Percentiles rank a stretch among this genome's conserved stretches.
Conservation (phyloP, 2,113 vertebrate species). For the Xerus inauris region DNA sequence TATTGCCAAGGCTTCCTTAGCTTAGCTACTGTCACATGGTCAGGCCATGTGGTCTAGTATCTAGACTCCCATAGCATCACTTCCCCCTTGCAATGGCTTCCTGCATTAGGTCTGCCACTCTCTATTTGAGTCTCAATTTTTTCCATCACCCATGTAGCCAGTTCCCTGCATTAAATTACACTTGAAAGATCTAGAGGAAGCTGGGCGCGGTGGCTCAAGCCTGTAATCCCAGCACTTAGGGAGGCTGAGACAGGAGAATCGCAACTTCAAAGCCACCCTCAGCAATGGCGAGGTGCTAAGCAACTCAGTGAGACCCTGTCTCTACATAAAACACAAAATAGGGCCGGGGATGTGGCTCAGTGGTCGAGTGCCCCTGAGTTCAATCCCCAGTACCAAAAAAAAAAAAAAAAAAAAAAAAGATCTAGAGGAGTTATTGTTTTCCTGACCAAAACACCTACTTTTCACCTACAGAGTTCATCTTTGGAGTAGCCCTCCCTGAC, state of each 20-base stretch:
- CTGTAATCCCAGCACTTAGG: too few relatives aligned
- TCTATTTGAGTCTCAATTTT: not conserved
- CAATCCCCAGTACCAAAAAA: too few relatives aligned
- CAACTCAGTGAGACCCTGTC: too few relatives aligned
- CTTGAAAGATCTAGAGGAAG: not conserved
- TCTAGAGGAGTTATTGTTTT: not conserved
- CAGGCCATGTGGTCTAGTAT: not conserved
- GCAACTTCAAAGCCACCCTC: too few relatives aligned
- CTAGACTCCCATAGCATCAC: not conserved
- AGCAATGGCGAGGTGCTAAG: too few relatives aligned
- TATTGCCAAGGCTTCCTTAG: not conserved
- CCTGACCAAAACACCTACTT: not conserved
- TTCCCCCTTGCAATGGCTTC: not conserved
- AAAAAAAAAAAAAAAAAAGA: too few relatives aligned
- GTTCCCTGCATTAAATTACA: not conserved
- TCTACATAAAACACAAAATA: too few relatives aligned
- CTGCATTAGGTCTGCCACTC: not conserved
- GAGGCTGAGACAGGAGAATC: too few relatives aligned
- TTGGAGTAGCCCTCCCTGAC: not conserved
- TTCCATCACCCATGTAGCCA: not conserved
- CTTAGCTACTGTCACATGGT: not conserved
- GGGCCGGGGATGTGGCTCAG: too few relatives aligned
- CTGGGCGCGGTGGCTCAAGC: too few relatives aligned
- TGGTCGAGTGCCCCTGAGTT: too few relatives aligned
- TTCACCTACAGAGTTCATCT: not conserved